Evolutionary conservation across 1,140 invertebrate species (phyloP), one percentile per base, ranked within the genome.

Genomic region (Asobara japonica): DNA sequence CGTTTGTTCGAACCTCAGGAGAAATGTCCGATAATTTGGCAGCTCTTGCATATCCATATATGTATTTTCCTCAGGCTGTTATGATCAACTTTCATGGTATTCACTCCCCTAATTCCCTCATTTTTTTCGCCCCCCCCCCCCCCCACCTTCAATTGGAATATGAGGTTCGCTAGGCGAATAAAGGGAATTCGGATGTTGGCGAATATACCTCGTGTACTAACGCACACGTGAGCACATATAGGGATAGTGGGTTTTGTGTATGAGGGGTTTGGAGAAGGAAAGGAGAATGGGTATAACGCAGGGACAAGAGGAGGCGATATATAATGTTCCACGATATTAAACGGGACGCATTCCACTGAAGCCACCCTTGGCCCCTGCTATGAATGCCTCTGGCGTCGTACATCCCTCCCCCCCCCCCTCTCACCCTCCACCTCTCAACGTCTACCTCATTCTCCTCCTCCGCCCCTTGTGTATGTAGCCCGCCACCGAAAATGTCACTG

Each of bases 311-410:
- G 78, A 82, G 79, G 79, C 86, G 83, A 87, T 87, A 87, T 87
- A 86, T 87, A 87, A 87, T 87, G 85, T 87, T 87, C 85, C 82
- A 81, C 84, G 85, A 87, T 87, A 88, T 88, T 87, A 87, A 88
- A 88, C 85, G 85, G 85, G 82, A 82, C 83, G 84, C 85, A 88
- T 88, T 87, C 86, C 86, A 86, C 80, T 77, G 78, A 80, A 84
- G 82, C 84, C 82, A 82, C 81, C 81, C 84, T 80, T 79, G 77
- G 78, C 78, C 75, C 72, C 80, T 82, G 78, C 80, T 82, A 82
- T 83, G 83, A 84, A 87, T 87, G 84, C 82, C 83, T 82, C 78
- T 80, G 64, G 79, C 77, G 77, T 77, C 30, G 27, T 72, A 65
- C 74, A 76, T 77, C 76, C 29, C 66, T 45, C 18, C n/a, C 10